Evolutionary conservation across 2,113 vertebrate species (phyloP).

Genomic region (Ochotona curzoniae): DNA sequence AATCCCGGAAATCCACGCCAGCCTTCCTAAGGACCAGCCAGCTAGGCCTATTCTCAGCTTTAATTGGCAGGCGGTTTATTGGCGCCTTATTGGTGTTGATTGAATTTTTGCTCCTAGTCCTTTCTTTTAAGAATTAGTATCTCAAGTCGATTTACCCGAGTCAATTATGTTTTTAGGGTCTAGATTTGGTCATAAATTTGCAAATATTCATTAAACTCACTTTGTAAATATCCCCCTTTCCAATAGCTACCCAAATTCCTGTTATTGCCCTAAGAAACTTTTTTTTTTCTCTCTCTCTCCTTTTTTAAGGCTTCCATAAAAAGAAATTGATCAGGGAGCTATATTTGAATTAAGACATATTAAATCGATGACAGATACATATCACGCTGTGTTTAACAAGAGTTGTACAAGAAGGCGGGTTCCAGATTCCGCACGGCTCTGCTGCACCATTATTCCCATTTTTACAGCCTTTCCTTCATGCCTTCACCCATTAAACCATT

Average conservation of each 20-base stretch:
- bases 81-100: constrained; percentile 79
- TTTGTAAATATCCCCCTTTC: constrained; percentile 59
- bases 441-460: constrained; percentile 74
- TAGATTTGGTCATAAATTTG: constrained; percentile 73
- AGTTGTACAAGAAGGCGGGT: constrained; percentile 82
- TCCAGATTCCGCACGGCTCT: constrained; percentile 75
- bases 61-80: constrained; percentile 81
- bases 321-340: constrained; percentile 88
- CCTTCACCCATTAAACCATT: constrained; percentile 72
- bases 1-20: constrained; percentile 80
- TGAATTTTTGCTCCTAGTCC: constrained; percentile 79
- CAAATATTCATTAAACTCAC: constrained; percentile 77
- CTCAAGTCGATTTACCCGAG: constrained; percentile 51
- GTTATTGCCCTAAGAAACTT: constrained; percentile 78
- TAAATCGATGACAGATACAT: constrained; percentile 91
- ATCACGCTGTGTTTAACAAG: constrained; percentile 89
- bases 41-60: constrained; percentile 79
- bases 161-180: constrained; percentile 69
- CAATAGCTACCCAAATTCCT: constrained; percentile 67
- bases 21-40: constrained; percentile 71
- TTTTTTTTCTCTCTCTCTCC: constrained; percentile 71
- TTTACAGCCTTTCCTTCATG: constrained; percentile 80
- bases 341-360: constrained; percentile 91
- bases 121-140: constrained; percentile 68
- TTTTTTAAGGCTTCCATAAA: constrained; percentile 85